Conservation (phyloP, 2,888 invertebrate species). For the Rhopalosiphum nymphaeae region DNA sequence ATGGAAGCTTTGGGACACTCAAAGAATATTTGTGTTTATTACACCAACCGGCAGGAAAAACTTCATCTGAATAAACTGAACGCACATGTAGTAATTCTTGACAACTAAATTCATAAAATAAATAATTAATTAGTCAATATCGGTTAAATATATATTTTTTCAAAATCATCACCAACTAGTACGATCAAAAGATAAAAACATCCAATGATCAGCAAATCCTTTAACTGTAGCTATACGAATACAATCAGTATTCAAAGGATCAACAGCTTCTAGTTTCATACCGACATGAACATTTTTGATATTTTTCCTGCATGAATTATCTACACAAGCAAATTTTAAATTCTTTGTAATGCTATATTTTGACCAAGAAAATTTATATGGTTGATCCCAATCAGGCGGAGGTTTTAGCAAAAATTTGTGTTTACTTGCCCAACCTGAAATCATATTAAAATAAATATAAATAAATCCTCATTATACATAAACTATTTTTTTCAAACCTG, state of each 20-base stretch:
- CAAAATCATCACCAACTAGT: constrained; percentile 28
- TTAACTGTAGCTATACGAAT: constrained; percentile 58
- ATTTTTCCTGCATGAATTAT: constrained; percentile 32
- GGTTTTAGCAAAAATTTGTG: constrained; percentile 51
- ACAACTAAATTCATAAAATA: constrained; percentile 19
- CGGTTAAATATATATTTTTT: not conserved
- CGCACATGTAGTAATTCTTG: constrained; percentile 54
- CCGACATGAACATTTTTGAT: not conserved
- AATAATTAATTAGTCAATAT: not conserved
- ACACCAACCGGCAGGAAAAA: constrained; percentile 59
- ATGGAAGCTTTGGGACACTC: constrained; percentile 23
- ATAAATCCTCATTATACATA: not conserved
- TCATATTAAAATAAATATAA: not conserved
- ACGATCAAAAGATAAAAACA: constrained; percentile 56
- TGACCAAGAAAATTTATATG: constrained; percentile 39
- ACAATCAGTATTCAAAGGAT: constrained; percentile 34
- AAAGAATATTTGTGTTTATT: constrained; percentile 54
- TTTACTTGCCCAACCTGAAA: constrained; percentile 54
- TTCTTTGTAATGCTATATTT: not conserved
- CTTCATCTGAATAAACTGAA: constrained; percentile 61
- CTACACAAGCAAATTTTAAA: constrained; percentile 27
- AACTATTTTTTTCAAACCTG: constrained; percentile 33
- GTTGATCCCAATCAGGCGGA: constrained; percentile 34
- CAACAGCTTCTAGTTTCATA: constrained; percentile 60
- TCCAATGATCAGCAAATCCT: constrained; percentile 52